Evolutionary conservation across 2,797 vertebrate genomes (phyloP), one percentile per base, ranked within the genome.

Genomic region (Podarcis lilfordi): DNA sequence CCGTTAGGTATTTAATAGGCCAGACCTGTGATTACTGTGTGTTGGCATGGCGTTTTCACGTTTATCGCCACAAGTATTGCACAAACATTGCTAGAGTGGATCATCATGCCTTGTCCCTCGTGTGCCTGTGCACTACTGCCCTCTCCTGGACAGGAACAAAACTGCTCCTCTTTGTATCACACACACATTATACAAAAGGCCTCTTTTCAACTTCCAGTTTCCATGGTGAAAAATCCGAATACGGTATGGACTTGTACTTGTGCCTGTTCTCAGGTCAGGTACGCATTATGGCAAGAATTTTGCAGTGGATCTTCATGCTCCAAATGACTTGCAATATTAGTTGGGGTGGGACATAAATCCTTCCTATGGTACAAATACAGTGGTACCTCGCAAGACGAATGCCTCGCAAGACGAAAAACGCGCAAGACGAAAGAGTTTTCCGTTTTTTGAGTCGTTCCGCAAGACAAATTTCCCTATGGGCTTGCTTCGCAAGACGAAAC

Each of bases 131-230:
- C 29, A 75, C 69, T 43, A 69, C 59, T 84, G 77, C 82, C 82
- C 55, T 84, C 69, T 87, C 27, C 80, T 64, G 89, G 50, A 25
- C 50, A 86, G 35, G 11, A 82, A 86, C 45, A 50, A 59, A 86
- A 76, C 40, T 83, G 50, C 21, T 84, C 40, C 37, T 80, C 25
- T n/a, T 37, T 21, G 15, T 21, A 23, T 29, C 27, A n/a, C 19
- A 2, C 2, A 50, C 6, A 40, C 25, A 13, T 64, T 69, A 7
- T 21, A 43, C 80, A 82, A 82, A n/a, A 15, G 8, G 8, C 27
- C 40, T 32, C 6, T 81, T 74, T 74, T 35, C 80, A 35, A 35
- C 64, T 45, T 27, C 45, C 5, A 40, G 19, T 40, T 29, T 55
- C 15, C 43, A 25, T 35, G 27, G 27, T 79, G 29, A 84, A 80